phyloP scores from a whole-genome alignment of 2,797 vertebrate genomes.

The Centropyge bicolor region DNA sequence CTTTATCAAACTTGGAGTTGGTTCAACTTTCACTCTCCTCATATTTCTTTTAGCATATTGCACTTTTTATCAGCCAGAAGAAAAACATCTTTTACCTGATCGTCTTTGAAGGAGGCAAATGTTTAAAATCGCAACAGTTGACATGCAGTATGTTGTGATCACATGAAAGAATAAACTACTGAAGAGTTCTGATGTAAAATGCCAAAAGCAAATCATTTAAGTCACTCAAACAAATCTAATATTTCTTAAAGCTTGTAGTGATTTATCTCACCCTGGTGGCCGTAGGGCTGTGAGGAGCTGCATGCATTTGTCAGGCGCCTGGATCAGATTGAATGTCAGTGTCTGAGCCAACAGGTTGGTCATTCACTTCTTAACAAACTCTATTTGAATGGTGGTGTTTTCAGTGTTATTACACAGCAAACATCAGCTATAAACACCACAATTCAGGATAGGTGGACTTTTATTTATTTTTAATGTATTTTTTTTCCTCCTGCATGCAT shows the following conservation, averaged over 20 bases:
- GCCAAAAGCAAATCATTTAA: background rate
- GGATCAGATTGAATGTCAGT: background rate
- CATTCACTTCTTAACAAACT: background rate
- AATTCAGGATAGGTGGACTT: background rate
- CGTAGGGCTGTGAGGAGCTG: background rate
- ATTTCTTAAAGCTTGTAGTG: background rate
- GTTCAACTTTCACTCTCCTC: background rate
- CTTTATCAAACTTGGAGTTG: background rate
- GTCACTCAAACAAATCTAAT: background rate
- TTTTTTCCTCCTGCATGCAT: background rate
- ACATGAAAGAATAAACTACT: background rate
- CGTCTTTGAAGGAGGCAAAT: background rate
- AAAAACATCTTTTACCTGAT: background rate
- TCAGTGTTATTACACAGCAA: background rate
- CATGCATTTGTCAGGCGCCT: background rate
- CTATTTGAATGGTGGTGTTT: background rate
- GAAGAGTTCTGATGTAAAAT: background rate
- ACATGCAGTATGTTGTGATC: background rate
- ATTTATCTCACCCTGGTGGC: background rate
- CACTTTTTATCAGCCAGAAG: background rate
- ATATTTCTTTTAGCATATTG: background rate
- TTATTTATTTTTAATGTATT: background rate
- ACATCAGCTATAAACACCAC: background rate
- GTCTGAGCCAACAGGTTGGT: slow-evolving; percentile 13
- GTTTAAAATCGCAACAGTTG: background rate